Evolutionary conservation across 1,140 invertebrate species (phyloP), one percentile per base, ranked within the genome.

Genomic region (Caenorhabditis brenneri): DNA sequence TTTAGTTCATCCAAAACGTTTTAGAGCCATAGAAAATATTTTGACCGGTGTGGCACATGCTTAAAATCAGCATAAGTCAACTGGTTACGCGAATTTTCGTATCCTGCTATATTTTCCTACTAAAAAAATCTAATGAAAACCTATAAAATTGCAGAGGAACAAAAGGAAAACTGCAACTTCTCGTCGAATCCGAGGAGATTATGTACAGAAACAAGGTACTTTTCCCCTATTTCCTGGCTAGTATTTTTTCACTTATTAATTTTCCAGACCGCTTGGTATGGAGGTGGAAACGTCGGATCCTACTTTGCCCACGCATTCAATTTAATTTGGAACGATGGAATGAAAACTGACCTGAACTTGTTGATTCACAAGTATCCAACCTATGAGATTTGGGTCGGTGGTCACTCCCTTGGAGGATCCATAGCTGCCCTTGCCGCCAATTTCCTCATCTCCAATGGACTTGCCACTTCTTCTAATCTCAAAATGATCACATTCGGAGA

Each of bases 271-370:
- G 42, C 53, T 10, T 85, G 65, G 65, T 33, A 22, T 10, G 83
- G 55, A 16, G 81, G 84, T 10, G 84, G 84, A 79, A 84, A 46
- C 24, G 81, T 84, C 65, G 65, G 55, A 1, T 39, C 12, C 31
- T 85, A 78, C 42, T 85, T 84, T 36, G 33, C 74, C 42, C n/a
- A 84, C 5, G 65, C 60, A 0, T 85, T 84, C 51, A 79, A 55
- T 51, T 84, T 49, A n/a, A 74, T 87, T 65, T 87, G 86, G 86
- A 69, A 86, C 60, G 86, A 48, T 48, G 86, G 86, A n/a, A 79
- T 87, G 69, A 87, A 87, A 74, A 49, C 82, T 27, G 84, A 83
- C 31, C 82, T 86, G 27, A 58, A 69, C 22, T 24, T 16, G 1
- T 36, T 83, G 29, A 82, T 51, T 15, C 82, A 87, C 49, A 83